Evolutionary conservation across 2,888 invertebrate species (phyloP).

Genomic region (Drosophila mercatorum): DNA sequence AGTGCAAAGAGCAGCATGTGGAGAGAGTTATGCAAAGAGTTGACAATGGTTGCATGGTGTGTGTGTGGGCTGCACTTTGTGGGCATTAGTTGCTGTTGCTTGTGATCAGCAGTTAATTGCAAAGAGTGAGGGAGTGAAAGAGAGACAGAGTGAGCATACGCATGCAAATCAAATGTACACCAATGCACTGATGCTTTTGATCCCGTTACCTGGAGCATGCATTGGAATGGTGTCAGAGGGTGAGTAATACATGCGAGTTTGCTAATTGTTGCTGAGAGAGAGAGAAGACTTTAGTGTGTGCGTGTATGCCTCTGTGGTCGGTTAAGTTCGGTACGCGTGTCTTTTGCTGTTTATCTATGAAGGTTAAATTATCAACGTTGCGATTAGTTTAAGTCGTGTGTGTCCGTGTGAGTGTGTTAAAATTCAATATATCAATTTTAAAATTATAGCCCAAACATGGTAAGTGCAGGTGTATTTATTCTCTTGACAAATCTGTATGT

Average conservation of each 20-base stretch:
- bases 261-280: no score
- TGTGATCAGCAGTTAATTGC: neutral
- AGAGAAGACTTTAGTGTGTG: slow-evolving; percentile 1
- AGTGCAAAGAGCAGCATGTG: neutral
- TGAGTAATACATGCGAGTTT: neutral
- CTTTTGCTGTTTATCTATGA: neutral
- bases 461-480: slow-evolving; percentile 3
- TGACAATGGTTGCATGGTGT: neutral
- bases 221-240: neutral
- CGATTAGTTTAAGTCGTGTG: neutral
- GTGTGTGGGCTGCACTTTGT: neutral
- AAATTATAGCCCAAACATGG: neutral
- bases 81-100: neutral
- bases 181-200: slow-evolving; percentile 9
- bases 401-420: neutral
- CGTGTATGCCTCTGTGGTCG: neutral
- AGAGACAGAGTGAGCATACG: neutral
- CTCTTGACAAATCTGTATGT: neutral
- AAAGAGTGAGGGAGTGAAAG: neutral
- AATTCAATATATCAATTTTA: neutral
- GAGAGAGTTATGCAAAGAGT: neutral
- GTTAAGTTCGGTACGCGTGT: neutral
- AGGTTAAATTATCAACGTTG: neutral
- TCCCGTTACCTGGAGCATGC: neutral
- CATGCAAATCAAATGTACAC: no score